A percentile compares a stretch with the other conserved stretches of the same genome.
These are phyloP conservation scores for Tetragnatha versicolor DNA, from an alignment of 1,140 invertebrate genomes.

Conservation along the genomic window DNA sequence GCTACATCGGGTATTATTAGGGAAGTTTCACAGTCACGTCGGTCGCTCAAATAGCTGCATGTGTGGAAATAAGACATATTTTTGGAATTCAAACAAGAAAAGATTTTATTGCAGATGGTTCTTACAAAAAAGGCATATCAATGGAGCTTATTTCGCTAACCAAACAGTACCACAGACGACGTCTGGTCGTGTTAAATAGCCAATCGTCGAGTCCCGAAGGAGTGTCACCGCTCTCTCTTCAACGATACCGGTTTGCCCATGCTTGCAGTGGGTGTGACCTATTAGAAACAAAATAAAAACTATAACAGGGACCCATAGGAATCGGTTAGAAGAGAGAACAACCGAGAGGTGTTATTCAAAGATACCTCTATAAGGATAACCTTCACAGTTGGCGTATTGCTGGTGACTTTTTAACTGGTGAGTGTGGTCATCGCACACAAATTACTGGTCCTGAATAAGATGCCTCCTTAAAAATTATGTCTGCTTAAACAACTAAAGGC, in stretches of 20 bases:
- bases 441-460: too few species aligned
- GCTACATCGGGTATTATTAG: too few species aligned
- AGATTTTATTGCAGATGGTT: too few species aligned
- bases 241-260: constrained; percentile 4
- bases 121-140: too few species aligned
- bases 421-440: too few species aligned
- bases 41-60: too few species aligned
- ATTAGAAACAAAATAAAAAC: not conserved
- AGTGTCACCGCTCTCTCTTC: constrained; percentile 5
- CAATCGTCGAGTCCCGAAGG: not conserved
- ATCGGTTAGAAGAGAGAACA: not conserved
- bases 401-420: not conserved
- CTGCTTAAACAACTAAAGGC: too few species aligned
- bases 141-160: too few species aligned
- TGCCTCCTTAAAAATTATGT: too few species aligned
- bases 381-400: not conserved
- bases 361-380: not conserved
- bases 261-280: constrained; percentile 40
- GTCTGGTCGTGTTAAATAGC: not conserved
- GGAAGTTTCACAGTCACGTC: too few species aligned
- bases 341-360: not conserved
- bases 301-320: not conserved
- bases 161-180: constrained; percentile 2
- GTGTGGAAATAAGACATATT: too few species aligned
- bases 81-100: too few species aligned